Base-by-base conservation (phyloP, 2,797 vertebrate genomes). In the Xiphorhynchus erythropygius region DNA sequence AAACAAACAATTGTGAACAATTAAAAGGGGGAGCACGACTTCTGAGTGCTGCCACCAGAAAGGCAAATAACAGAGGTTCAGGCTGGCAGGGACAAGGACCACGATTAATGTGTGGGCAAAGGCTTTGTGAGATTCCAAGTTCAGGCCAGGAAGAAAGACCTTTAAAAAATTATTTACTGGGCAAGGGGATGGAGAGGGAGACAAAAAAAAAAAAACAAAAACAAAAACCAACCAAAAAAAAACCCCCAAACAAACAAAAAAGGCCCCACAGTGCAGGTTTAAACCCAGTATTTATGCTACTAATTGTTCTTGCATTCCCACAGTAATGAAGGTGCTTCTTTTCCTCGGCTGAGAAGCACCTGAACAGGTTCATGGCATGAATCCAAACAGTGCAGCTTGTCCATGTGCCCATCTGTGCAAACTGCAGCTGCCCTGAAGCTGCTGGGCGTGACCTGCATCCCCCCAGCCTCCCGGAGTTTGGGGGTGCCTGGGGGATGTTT, bases 351-450 rank as follows among this genome's bases (percentile, higher is more conserved):
- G 56, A 87, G 71, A 44, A 27, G 33, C 21, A 0, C 71, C 39
- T 33, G 35, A 24, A 16, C 19, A 24, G 18, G 1, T 0, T 1
- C 3, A 2, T 0, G 2, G 33, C 28, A 24, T n/a, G 30, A 37
- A 60, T 2, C 8, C 46, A 28, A 49, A 27, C 6, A 3, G 18
- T 0, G 5, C 17, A 5, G 5, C 16, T 32, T 9, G 13, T 50
- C 78, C 2, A 0, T 3, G 30, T 47, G 42, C 47, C 18, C 6
- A n/a, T 27, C 74, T 11, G 1, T 1, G 5, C 37, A 32, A 65
- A 39, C 21, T 24, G 57, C 6, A 9, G 41, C 4, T 44, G 41
- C 62, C 39, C 63, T n/a, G 2, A 16, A 5, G 30, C 57, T 55
- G 42, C 78, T 49, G 32, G 76, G 9, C 19, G 21, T 0, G 0